These are phyloP conservation scores for Drosophila aff. DNA, from an alignment of 1,140 invertebrate species.

Conservation along the genomic window DNA sequence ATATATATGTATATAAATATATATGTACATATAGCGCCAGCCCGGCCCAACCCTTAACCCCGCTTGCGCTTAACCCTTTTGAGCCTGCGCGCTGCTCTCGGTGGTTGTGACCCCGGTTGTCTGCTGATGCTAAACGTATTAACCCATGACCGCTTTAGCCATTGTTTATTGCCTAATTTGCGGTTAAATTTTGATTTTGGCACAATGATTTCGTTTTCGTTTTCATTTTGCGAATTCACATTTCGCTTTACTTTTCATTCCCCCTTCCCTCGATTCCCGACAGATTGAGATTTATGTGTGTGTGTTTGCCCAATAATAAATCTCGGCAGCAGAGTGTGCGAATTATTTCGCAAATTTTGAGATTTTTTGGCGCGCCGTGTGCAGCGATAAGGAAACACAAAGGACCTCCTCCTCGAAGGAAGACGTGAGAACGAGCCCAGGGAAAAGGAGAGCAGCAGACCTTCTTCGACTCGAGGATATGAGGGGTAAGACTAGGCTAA, in stretches of 20 bases:
- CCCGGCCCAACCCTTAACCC: constrained; percentile 55
- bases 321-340: constrained; percentile 55
- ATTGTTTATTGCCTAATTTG: constrained; percentile 81
- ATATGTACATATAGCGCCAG: too few relatives aligned
- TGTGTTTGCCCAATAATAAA: constrained; percentile 66
- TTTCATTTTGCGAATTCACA: constrained; percentile 36
- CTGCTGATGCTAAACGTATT: constrained; percentile 76
- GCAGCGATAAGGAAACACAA: constrained; percentile 56
- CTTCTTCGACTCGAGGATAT: neutral
- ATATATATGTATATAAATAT: neutral
- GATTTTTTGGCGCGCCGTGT: constrained; percentile 50
- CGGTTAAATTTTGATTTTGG: constrained; percentile 73
- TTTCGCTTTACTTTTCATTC: constrained; percentile 1
- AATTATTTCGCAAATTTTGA: constrained; percentile 29
- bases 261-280: constrained; percentile 4
- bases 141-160: constrained; percentile 78
- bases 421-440: constrained; percentile 32
- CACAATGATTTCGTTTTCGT: constrained; percentile 55
- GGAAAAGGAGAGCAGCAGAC: constrained; percentile 11
- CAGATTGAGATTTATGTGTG: constrained; percentile 78
- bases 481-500: neutral
- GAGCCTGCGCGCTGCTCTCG: neutral
- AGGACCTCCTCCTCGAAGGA: constrained; percentile 7
- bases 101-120: constrained; percentile 42
- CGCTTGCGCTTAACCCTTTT: constrained; percentile 31